Percentiles rank a stretch among this genome's conserved stretches.
phyloP scores from a whole-genome alignment of 2,113 vertebrate species.

The Cynopterus brachyotis region DNA sequence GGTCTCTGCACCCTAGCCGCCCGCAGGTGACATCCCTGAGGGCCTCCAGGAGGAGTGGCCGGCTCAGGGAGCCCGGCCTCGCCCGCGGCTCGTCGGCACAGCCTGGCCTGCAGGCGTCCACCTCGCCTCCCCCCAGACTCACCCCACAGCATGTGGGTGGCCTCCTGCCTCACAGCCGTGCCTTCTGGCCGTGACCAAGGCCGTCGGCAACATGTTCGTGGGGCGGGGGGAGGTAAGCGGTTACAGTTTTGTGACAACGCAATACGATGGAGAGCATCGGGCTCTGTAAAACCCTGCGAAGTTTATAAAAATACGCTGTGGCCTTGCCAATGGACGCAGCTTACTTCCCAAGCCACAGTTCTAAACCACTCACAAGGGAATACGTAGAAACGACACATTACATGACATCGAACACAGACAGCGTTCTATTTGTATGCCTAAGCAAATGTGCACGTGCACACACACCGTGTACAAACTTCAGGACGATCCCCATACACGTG shows the following conservation, averaged over 20 bases:
- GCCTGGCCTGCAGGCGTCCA: not conserved
- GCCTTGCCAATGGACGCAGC: not conserved
- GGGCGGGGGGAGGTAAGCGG: too few relatives aligned
- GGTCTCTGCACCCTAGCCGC: not conserved
- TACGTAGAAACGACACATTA: too few relatives aligned
- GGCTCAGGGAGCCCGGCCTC: not conserved
- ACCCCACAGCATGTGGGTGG: not conserved
- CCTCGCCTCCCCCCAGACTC: not conserved
- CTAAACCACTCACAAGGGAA: not conserved
- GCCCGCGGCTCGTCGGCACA: not conserved
- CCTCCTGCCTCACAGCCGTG: not conserved
- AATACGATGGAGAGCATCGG: constrained; percentile 53
- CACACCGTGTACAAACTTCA: too few relatives aligned
- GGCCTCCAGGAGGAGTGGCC: not conserved
- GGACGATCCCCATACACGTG: too few relatives aligned
- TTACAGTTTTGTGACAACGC: constrained; percentile 65
- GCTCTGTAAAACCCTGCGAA: not conserved
- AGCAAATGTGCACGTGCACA: too few relatives aligned
- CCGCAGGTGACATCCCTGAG: not conserved
- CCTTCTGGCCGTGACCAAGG: not conserved
- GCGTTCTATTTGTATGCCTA: not conserved
- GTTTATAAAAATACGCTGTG: not conserved
- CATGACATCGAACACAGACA: too few relatives aligned
- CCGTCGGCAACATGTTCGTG: not conserved
- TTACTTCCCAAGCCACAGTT: not conserved